phyloP scores from a whole-genome alignment of 2,797 vertebrate species.

The Phalanger gymnotis region DNA sequence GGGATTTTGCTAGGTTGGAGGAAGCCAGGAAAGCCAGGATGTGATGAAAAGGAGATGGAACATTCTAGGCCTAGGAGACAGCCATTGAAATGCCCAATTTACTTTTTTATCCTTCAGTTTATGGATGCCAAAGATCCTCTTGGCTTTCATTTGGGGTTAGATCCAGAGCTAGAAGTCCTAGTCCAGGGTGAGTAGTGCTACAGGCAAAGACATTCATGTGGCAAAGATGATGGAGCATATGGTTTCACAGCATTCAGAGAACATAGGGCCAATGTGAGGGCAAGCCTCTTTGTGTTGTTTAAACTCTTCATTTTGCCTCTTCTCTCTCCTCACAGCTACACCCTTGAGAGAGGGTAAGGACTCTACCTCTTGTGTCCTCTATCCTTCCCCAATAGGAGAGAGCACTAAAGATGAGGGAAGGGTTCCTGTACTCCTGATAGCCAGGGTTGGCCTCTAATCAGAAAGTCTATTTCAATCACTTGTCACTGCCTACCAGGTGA shows the following conservation, averaged over 20 bases:
- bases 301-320: not conserved
- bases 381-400: not conserved
- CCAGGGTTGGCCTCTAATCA: too few species aligned
- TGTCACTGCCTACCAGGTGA: too few species aligned
- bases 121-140: not conserved
- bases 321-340: not conserved
- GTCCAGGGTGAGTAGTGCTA: not conserved
- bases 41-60: not conserved
- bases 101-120: not conserved
- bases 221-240: not conserved
- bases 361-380: not conserved
- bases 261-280: not conserved
- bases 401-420: not conserved
- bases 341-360: not conserved
- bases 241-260: not conserved
- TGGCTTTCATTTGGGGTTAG: not conserved
- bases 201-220: not conserved
- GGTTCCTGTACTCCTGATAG: too few species aligned
- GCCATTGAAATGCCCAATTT: not conserved
- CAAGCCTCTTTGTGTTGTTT: not conserved
- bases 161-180: not conserved
- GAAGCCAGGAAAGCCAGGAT: too few species aligned
- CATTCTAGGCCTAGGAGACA: not conserved
- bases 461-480: too few species aligned
- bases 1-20: not conserved